Percentiles rank a stretch among this genome's conserved stretches.
These are phyloP conservation scores for Carterocephalus palaemon DNA, from an alignment of 2,888 invertebrate genomes.

Conservation along the genomic window DNA sequence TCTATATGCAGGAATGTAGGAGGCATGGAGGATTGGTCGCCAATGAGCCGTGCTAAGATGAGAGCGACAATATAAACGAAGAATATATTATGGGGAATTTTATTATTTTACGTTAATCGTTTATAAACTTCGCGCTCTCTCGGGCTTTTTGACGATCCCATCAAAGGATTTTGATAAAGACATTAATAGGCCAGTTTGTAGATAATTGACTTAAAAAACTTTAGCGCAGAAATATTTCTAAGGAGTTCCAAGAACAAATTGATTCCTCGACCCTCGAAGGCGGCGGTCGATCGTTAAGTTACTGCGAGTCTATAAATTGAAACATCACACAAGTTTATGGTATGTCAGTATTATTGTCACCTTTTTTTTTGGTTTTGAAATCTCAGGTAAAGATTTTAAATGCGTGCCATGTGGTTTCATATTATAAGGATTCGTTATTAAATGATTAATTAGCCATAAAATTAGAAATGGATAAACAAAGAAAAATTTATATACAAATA, in stretches of 20 bases:
- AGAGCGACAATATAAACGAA: conserved; percentile 17
- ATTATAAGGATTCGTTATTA: background rate
- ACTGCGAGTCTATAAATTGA: conserved; percentile 63
- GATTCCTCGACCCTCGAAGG: conserved; percentile 27
- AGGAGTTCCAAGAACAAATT: conserved; percentile 49
- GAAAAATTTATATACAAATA: too few species aligned
- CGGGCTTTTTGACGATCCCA: conserved; percentile 6
- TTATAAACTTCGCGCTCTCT: conserved; percentile 8
- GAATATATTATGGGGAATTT: conserved; percentile 34
- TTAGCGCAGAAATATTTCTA: conserved; percentile 40
- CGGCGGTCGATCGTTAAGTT: conserved; percentile 21
- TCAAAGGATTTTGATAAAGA: conserved; percentile 38
- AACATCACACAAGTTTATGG: conserved; percentile 66
- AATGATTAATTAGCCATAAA: conserved; percentile 10
- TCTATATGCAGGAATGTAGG: conserved; percentile 62
- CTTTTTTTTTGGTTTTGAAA: conserved; percentile 53
- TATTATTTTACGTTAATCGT: conserved; percentile 12
- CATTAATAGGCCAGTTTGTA: conserved; percentile 40
- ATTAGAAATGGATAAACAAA: background rate
- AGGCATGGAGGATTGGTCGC: conserved; percentile 51
- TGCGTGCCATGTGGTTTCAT: conserved; percentile 14
- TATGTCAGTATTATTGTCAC: conserved; percentile 62
- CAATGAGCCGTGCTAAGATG: conserved; percentile 60
- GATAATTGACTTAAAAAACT: conserved; percentile 45
- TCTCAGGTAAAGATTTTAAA: conserved; percentile 56